These are phyloP conservation scores for Clarias macrocephalus DNA, from an alignment of 2,113 vertebrate species.

Conservation along the genomic window DNA sequence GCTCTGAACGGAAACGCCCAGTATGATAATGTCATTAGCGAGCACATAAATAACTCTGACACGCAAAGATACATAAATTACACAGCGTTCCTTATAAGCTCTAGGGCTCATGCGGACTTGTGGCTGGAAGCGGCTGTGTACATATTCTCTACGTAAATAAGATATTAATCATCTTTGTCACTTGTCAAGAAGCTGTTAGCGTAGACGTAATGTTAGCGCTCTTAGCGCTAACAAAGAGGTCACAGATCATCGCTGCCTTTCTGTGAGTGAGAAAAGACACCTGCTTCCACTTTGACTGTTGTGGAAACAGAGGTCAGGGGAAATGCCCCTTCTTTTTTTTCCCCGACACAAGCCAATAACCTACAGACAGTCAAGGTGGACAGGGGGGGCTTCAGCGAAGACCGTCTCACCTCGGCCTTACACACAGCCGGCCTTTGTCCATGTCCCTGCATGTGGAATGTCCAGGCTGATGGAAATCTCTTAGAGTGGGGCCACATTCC, in stretches of 20 bases:
- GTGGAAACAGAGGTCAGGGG: constrained; percentile 45
- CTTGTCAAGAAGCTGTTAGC: background rate
- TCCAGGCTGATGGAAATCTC: constrained; percentile 68
- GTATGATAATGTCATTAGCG: constrained; percentile 47
- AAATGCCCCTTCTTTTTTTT: constrained; percentile 9
- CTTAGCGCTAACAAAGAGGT: constrained; percentile 8
- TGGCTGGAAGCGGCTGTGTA: constrained; percentile 12
- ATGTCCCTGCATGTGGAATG: constrained; percentile 65
- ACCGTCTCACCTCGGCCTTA: constrained; percentile 15
- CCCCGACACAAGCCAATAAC: constrained; percentile 32
- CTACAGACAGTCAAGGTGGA: constrained; percentile 50
- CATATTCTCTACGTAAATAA: background rate
- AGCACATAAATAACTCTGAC: constrained; percentile 36
- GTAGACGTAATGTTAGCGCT: background rate
- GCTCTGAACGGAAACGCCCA: constrained; percentile 34
- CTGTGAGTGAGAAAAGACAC: constrained; percentile 40
- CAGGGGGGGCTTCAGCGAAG: constrained; percentile 14
- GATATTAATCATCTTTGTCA: constrained; percentile 24
- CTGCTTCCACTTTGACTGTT: constrained; percentile 51
- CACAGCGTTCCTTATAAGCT: background rate
- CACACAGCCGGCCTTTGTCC: constrained; percentile 51
- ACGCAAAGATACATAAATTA: constrained; percentile 44
- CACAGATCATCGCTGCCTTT: constrained; percentile 14
- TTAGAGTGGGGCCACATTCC: constrained; percentile 62
- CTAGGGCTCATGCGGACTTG: constrained; percentile 5